Evolutionary conservation across 2,888 invertebrate genomes (phyloP), one percentile per base, ranked within the genome.

Genomic region (Agrotis exclamationis): DNA sequence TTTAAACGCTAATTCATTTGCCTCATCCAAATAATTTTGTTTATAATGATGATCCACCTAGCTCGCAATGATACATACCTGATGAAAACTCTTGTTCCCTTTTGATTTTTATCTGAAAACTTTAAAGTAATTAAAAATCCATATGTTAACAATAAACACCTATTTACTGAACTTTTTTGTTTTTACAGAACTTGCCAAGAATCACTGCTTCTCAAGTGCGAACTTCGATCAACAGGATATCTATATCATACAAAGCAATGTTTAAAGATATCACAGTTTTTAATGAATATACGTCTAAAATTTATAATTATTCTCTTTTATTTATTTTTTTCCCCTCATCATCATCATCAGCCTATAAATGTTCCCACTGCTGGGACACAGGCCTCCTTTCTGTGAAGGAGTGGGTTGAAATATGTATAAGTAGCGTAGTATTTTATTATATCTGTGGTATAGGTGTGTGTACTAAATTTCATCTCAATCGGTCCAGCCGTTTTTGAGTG

Each of bases 11-110:
- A n/a, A 39, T 39, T 45, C 39, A 47, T 39, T n/a, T 16, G 0
- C 5, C 47, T 76, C 51, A 18, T 28, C 64, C 16, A 28, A 47
- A 20, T 16, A 2, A 51, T 56, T 62, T 20, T 13, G 16, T n/a
- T 70, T 58, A 63, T 24, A 75, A 96, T 96, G 96, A 96, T 96
- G 96, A 96, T 93, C 92, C 95, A 96, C 96, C 95, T 96, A 96
- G 96, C 96, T 96, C 96, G 96, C 96, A 96, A 96, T 96, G 96
- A 97, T 88, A 96, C 95, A 95, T 79, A 96, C 85, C 93, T 96
- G 96, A 96, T 96, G 96, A 96, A 93, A 96, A 95, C 89, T 87
- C 92, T 89, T 95, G 96, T 96, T 96, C 96, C 96, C 96, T 96
- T 96, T 96, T 96, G 95, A 96, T 96, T 95, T 90, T 57, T 60